Base-by-base conservation (phyloP, 2,888 invertebrate genomes). In the Physocephala rufipes region DNA sequence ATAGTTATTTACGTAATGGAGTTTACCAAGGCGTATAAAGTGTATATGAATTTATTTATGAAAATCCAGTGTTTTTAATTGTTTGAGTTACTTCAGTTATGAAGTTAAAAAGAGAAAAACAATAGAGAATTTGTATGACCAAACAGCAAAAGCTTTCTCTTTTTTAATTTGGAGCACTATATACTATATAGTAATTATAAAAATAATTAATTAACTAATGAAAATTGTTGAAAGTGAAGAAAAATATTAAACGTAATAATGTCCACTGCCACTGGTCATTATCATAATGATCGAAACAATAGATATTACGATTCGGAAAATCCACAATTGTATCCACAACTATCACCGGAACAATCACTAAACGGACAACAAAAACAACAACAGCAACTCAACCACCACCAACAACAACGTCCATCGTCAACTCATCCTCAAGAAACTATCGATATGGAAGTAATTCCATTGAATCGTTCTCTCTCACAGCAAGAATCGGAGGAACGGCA, bases 391-490 rank as follows among this genome's bases (percentile, higher is more conserved):
- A 16, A 53, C n/a, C 53, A 24, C 21, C 68, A 75, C n/a, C 77
- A 82, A 0, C 82, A 83, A 24, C 80, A 77, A 47, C 36, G 9
- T n/a, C n/a, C n/a, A n/a, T n/a, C n/a, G n/a, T n/a, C n/a, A 36
- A 78, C 84, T 3, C 73, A 75, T 67, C 82, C 84, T 0, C 82
- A 84, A 74, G 82, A 83, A 66, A 84, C 82, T 45, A 76, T 83
- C 2, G 82, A 83, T 45, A 82, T 83, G 84, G 83, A 84, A 67
- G 83, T 80, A 68, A 81, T 84, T 67, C 83, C 83, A 0, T 70
- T 83, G 0, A 82, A 82, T 62, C 82, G 78, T 49, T 19, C 67
- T 1, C 75, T 77, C 72, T 74, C 78, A 49, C 75, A 74, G 45
- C 78, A 78, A 36, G 85, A 84, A 43, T 67, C 81, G 1, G 83